Evolutionary conservation across 2,888 invertebrate genomes (phyloP).

Genomic region (Tenodera sinensis): DNA sequence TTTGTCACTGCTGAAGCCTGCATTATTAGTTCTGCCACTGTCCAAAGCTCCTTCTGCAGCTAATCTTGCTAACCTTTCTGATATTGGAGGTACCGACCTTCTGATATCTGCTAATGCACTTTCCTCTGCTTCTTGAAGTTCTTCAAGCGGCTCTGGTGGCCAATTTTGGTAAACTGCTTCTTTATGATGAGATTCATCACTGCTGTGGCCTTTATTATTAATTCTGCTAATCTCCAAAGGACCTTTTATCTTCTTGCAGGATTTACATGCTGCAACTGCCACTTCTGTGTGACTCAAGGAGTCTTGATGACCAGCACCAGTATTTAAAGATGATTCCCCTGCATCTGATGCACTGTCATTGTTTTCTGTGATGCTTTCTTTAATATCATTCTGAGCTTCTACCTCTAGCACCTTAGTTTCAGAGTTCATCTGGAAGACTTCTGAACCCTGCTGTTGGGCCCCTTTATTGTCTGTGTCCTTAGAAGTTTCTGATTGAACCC

Average conservation of each 20-base stretch:
- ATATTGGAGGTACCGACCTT: no score
- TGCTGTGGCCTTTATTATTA: background rate
- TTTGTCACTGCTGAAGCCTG: no score
- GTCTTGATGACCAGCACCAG: background rate
- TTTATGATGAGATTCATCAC: background rate
- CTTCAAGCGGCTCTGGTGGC: accelerated
- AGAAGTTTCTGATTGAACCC: background rate
- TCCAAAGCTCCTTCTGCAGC: no score
- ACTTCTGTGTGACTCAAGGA: background rate
- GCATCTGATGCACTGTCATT: background rate
- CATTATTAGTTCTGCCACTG: no score
- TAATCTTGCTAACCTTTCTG: no score
- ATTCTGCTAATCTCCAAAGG: background rate
- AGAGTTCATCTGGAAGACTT: background rate
- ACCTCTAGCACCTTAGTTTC: background rate
- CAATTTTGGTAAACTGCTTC: background rate
- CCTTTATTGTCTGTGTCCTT: background rate
- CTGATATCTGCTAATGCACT: background rate
- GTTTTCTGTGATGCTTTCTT: background rate
- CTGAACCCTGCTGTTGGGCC: background rate
- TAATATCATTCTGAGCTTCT: background rate
- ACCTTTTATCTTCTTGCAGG: background rate
- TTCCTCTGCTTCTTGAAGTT: background rate
- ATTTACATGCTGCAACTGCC: background rate
- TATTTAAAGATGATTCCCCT: background rate